Conservation (phyloP, 2,113 vertebrate species). For the Tragulus kanchil region DNA sequence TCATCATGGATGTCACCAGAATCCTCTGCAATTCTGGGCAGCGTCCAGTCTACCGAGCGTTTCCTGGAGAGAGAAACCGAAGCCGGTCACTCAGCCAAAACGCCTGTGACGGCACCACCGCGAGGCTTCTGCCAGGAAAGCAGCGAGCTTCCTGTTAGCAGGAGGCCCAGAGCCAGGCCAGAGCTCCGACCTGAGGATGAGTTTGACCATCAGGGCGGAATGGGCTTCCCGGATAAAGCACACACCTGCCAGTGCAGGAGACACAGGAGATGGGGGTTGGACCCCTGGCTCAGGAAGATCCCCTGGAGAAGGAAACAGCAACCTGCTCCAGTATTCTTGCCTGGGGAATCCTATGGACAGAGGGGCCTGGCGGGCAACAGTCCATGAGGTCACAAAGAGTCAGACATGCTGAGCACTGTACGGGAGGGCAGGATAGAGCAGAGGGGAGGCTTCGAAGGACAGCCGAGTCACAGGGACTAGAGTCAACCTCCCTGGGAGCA, state of each 20-base stretch:
- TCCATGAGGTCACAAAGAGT: neutral
- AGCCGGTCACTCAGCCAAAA: neutral
- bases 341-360: neutral
- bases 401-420: neutral
- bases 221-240: neutral
- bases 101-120: neutral
- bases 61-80: neutral
- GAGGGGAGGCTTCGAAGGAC: neutral
- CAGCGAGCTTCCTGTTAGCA: neutral
- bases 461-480: neutral
- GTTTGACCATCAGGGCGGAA: neutral
- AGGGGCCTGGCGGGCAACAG: neutral
- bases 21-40: neutral
- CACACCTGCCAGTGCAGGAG: neutral
- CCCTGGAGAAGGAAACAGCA: neutral
- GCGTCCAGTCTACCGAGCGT: neutral
- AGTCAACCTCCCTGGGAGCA: neutral
- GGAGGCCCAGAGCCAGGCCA: neutral
- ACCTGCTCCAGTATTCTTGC: neutral
- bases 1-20: neutral
- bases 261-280: accelerated
- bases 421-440: accelerated
- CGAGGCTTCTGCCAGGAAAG: neutral
- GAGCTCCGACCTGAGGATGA: neutral
- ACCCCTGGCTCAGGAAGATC: neutral